Evolutionary conservation across 2,888 invertebrate species (phyloP).

Genomic region (Dioctria rufipes): DNA sequence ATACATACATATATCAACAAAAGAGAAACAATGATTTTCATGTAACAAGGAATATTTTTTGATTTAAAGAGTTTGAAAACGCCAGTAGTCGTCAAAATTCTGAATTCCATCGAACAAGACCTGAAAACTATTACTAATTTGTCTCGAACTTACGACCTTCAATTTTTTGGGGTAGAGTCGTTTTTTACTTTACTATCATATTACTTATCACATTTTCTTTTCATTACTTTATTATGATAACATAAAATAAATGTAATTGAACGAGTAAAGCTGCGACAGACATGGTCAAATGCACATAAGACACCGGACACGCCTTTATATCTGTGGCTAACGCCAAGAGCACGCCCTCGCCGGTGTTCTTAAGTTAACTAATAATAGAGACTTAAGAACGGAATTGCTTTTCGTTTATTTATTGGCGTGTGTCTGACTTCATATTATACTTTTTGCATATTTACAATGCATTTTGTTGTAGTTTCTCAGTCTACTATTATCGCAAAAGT

Average conservation of each 20-base stretch:
- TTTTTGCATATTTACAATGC: not conserved
- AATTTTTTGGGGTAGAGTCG: no score
- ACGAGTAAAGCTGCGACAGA: slow-evolving; percentile 5
- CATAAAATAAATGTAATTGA: slow-evolving; percentile 27
- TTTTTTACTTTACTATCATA: no score
- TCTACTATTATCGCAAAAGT: slow-evolving; percentile 19
- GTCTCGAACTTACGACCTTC: no score
- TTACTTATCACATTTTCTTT: no score
- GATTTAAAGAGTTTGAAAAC: no score
- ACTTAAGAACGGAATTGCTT: slow-evolving; percentile 38
- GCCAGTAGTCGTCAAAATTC: no score
- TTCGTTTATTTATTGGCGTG: slow-evolving; percentile 20
- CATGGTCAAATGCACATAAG: slow-evolving; percentile 13
- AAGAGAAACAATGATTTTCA: no score
- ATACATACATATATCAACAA: no score
- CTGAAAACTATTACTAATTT: no score
- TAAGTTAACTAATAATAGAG: not conserved
- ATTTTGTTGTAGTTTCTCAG: slow-evolving; percentile 36
- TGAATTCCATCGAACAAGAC: no score
- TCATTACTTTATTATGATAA: slow-evolving; percentile 2
- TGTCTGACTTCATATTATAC: not conserved
- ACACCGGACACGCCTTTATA: slow-evolving; percentile 24
- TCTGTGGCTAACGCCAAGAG: no score
- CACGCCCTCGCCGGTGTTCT: not conserved
- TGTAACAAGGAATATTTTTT: no score